Conservation (phyloP, 1,140 invertebrate genomes). For the Hesperophylax magnus region DNA sequence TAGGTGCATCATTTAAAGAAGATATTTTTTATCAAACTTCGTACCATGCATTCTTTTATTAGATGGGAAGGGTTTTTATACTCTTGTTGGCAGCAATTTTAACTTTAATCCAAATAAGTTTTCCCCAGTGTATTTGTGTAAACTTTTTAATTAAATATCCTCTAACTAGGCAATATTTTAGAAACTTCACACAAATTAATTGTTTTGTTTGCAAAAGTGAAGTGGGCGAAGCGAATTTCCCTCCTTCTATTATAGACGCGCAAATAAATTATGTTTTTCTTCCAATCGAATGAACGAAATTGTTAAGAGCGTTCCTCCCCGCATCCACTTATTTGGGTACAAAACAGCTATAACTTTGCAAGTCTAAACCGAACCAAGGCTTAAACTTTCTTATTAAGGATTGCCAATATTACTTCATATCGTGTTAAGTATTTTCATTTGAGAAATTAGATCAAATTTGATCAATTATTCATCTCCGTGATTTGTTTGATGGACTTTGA, state of each 20-base stretch:
- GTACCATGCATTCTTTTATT: too few species aligned
- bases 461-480: too few species aligned
- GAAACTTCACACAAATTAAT: slow-evolving; percentile 17
- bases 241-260: slow-evolving; percentile 22
- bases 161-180: neutral
- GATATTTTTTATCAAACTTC: too few species aligned
- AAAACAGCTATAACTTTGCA: neutral
- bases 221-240: slow-evolving; percentile 12
- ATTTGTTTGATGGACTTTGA: too few species aligned
- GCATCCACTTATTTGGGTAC: neutral
- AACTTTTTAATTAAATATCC: slow-evolving; percentile 25
- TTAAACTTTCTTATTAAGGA: slow-evolving; percentile 3
- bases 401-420: neutral
- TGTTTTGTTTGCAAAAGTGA: slow-evolving; percentile 24
- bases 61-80: too few species aligned
- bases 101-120: neutral
- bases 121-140: neutral
- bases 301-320: neutral
- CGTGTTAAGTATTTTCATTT: neutral
- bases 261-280: slow-evolving; percentile 52
- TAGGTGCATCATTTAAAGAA: too few species aligned
- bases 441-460: too few species aligned
- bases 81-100: too few species aligned
- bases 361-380: neutral
- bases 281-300: slow-evolving; percentile 35